These are phyloP conservation scores for Theristicus caerulescens DNA, from an alignment of 2,113 vertebrate genomes.

Conservation along the genomic window DNA sequence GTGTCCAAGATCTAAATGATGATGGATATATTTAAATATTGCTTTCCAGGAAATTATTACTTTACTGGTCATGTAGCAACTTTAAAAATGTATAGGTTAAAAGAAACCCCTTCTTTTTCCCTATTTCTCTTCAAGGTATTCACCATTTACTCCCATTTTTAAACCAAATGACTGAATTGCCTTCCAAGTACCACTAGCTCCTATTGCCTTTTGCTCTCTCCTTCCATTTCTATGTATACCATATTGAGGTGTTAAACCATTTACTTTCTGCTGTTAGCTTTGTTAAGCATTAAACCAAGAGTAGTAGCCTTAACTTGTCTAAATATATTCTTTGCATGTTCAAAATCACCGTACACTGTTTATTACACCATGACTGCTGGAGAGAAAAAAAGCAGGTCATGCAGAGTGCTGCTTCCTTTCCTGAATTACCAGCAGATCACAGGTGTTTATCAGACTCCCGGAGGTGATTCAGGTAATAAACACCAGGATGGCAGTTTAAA, in stretches of 20 bases:
- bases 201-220: constrained; percentile 30
- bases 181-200: background rate
- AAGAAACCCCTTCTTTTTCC: constrained; percentile 38
- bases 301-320: constrained; percentile 21
- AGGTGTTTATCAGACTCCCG: constrained; percentile 73
- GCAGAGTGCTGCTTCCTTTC: constrained; percentile 56
- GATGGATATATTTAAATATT: constrained; percentile 82
- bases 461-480: constrained; percentile 74
- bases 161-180: constrained; percentile 34
- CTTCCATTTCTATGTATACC: background rate
- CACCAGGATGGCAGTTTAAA: constrained; percentile 69
- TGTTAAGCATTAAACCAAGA: constrained; percentile 39
- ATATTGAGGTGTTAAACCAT: constrained; percentile 16
- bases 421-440: constrained; percentile 74
- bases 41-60: constrained; percentile 75
- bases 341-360: constrained; percentile 35
- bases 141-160: constrained; percentile 48
- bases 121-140: constrained; percentile 39
- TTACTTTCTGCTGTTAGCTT: constrained; percentile 44
- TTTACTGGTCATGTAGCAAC: constrained; percentile 68
- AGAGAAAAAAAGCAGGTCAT: constrained; percentile 55
- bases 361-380: constrained; percentile 45
- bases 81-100: constrained; percentile 64
- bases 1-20: constrained; percentile 80
- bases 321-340: constrained; percentile 47